phyloP scores from a whole-genome alignment of 2,113 vertebrate genomes.

The Onychorhynchus coronatus region DNA sequence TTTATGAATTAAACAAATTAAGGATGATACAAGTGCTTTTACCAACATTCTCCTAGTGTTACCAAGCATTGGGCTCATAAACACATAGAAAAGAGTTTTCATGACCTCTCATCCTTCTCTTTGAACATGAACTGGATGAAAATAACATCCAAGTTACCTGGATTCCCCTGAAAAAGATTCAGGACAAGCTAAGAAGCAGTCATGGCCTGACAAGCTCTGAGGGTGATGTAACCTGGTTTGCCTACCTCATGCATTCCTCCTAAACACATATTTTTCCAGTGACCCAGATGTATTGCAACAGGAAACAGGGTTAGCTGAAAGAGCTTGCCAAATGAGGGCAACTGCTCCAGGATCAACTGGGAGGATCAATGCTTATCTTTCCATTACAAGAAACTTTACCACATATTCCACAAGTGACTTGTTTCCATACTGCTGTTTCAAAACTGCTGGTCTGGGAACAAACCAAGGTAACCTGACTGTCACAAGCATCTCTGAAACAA shows the following conservation, averaged over 20 bases:
- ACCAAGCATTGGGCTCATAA: neutral
- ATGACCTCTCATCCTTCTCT: neutral
- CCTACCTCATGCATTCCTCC: neutral
- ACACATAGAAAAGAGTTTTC: neutral
- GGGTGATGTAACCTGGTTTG: conserved; percentile 25
- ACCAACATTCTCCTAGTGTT: neutral
- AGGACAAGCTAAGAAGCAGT: neutral
- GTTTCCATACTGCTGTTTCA: neutral
- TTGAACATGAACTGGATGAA: neutral
- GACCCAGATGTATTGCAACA: conserved; percentile 24
- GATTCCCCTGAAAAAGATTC: neutral
- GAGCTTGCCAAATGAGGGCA: conserved; percentile 36
- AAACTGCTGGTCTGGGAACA: neutral
- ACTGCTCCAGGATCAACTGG: neutral
- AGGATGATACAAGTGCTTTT: neutral
- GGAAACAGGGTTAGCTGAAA: conserved; percentile 8
- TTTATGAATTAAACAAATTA: neutral
- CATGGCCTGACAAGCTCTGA: neutral
- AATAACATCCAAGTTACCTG: neutral
- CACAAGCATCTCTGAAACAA: neutral
- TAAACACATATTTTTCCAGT: conserved; percentile 51
- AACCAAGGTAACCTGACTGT: neutral
- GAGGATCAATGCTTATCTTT: conserved; percentile 17
- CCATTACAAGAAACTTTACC: neutral
- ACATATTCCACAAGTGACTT: neutral